These are phyloP conservation scores for Laupala kohalensis DNA, from an alignment of 1,140 invertebrate genomes.

Conservation along the genomic window DNA sequence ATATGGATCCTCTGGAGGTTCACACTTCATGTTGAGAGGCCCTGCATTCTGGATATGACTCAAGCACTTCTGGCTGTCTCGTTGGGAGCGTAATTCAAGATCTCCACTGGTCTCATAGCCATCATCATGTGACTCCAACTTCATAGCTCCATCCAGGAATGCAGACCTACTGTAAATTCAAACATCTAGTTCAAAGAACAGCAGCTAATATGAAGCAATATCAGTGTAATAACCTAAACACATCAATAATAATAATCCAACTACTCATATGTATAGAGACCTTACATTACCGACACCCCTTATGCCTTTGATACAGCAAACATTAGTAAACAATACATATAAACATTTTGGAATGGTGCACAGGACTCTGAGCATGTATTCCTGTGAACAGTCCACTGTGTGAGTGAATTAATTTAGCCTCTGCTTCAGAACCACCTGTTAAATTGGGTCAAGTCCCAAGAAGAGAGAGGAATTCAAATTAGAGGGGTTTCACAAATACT, in stretches of 20 bases:
- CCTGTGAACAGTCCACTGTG: neutral
- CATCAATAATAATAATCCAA: too few species aligned
- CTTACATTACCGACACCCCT: too few species aligned
- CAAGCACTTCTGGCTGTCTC: conserved; percentile 14
- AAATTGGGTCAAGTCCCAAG: too few species aligned
- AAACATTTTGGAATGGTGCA: neutral
- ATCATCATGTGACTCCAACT: conserved; percentile 65
- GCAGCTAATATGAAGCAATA: too few species aligned
- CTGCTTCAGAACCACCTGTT: too few species aligned
- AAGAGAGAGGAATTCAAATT: too few species aligned
- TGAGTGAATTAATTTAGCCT: too few species aligned
- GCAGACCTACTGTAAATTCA: conserved; percentile 10
- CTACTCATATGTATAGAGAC: too few species aligned
- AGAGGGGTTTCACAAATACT: too few species aligned
- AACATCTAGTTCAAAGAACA: neutral
- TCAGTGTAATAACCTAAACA: too few species aligned
- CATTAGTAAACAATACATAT: too few species aligned
- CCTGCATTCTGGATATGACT: conserved; percentile 6
- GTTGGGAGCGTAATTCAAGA: conserved; percentile 38
- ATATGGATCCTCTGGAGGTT: conserved; percentile 57
- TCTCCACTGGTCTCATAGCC: conserved; percentile 75
- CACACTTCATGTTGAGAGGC: conserved; percentile 39
- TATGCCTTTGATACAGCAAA: too few species aligned
- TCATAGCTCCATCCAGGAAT: conserved; percentile 30
- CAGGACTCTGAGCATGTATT: neutral